A percentile compares a stretch with the other conserved stretches of the same genome.
These are phyloP conservation scores for Sardinella longiceps DNA, from an alignment of 2,797 vertebrate genomes.

Conservation along the genomic window DNA sequence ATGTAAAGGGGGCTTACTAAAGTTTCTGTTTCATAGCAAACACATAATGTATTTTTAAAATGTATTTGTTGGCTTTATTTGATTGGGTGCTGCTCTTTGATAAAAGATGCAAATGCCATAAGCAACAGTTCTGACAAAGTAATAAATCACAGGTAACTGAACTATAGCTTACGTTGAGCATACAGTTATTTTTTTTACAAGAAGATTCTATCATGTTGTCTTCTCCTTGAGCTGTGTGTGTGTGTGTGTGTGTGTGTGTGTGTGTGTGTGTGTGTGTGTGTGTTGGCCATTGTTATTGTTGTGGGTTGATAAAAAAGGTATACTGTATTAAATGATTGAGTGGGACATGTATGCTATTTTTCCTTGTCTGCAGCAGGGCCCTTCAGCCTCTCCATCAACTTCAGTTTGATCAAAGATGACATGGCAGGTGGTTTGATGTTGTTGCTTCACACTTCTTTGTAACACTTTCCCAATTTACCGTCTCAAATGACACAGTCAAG, in stretches of 20 bases:
- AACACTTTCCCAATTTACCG: background rate
- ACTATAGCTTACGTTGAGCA: too few species aligned
- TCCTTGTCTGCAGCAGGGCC: conserved; percentile 41
- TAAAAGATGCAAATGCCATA: too few species aligned
- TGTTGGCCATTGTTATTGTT: background rate
- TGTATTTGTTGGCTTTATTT: too few species aligned
- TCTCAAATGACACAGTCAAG: background rate
- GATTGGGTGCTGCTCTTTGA: too few species aligned
- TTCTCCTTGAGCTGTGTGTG: background rate
- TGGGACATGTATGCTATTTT: conserved; percentile 43
- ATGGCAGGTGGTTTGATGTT: conserved; percentile 33
- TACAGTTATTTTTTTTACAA: too few species aligned
- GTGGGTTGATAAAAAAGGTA: background rate
- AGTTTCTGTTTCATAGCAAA: too few species aligned
- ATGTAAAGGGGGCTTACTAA: too few species aligned
- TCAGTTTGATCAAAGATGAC: conserved; percentile 40
- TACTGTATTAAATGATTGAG: conserved; percentile 46
- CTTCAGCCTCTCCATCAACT: conserved; percentile 44
- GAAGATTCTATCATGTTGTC: background rate
- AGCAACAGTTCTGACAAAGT: too few species aligned
- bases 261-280: too few species aligned
- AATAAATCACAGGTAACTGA: too few species aligned
- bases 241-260: too few species aligned
- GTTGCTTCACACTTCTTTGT: conserved; percentile 6
- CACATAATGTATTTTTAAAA: too few species aligned